Evolutionary conservation across 2,113 vertebrate genomes (phyloP), one percentile per base, ranked within the genome.

Genomic region (Prolemur simus): DNA sequence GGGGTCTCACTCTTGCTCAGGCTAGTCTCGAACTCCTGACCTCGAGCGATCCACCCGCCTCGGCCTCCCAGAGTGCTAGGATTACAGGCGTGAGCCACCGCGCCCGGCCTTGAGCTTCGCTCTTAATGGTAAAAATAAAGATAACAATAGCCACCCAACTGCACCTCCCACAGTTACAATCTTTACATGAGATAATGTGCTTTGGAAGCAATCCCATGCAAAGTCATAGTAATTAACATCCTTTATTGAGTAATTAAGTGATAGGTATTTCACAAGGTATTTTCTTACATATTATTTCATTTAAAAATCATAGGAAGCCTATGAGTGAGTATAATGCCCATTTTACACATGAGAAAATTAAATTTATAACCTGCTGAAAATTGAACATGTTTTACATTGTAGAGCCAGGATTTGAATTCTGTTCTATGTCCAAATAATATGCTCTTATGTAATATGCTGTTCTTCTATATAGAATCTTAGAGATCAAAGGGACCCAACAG

Each of bases 301-400:
- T 89, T 37, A 81, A 71, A 78, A 63, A 25, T 86, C 80, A 63
- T 74, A 32, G 96, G 54, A 89, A 74, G 5, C n/a, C 42, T 88
- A 34, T 47, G 5, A 86, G 47, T 82, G 45, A 80, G 37, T 78
- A 69, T 52, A 89, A 49, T 25, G 20, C 2, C 12, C 45, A 66
- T 71, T 84, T 93, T 74, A 37, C 29, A n/a, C 10, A 23, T 27
- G 13, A 95, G 87, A 78, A 97, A 97, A 93, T 49, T 63, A 25
- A 92, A 64, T n/a, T 27, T 71, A 54, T 12, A 80, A n/a, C 39
- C 25, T 64, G 56, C 39, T 80, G 27, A 69, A 86, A 87, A 88
- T 39, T 9, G 1, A 94, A 37, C 18, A n/a, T 20, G 66, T 27
- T 83, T 66, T 68, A 42, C 42, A 32, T 69, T 69, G 32, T 20